These are phyloP conservation scores for Lycophotia porphyrea DNA, from an alignment of 2,888 invertebrate species.

Conservation along the genomic window DNA sequence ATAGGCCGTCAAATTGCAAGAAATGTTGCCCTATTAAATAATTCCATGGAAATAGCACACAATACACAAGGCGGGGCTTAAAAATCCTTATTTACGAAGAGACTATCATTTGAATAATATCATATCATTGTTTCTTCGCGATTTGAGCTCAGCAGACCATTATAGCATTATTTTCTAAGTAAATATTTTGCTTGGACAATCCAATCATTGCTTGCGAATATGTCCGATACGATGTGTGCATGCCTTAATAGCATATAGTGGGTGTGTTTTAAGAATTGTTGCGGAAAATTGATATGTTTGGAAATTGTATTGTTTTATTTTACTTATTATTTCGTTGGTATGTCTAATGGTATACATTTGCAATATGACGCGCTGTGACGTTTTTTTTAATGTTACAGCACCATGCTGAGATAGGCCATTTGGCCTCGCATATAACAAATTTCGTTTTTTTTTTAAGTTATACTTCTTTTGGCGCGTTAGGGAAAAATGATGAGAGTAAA, in stretches of 20 bases:
- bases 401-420: too few species aligned
- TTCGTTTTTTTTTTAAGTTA: too few species aligned
- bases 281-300: constrained; percentile 11
- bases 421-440: too few species aligned
- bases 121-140: constrained; percentile 26
- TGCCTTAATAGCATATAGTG: constrained; percentile 27
- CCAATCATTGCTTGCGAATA: constrained; percentile 44
- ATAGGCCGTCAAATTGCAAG: not conserved
- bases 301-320: not conserved
- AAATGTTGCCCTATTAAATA: not conserved
- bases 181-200: constrained; percentile 25
- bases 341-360: not conserved
- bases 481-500: too few species aligned
- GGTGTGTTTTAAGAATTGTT: constrained; percentile 28
- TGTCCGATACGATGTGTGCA: constrained; percentile 34
- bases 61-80: constrained; percentile 19
- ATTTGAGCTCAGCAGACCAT: constrained; percentile 35
- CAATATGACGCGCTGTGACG: too few species aligned
- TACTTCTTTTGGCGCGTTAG: too few species aligned
- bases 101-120: constrained; percentile 8
- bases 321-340: not conserved
- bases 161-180: constrained; percentile 16
- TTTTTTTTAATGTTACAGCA: too few species aligned
- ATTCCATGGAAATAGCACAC: not conserved
- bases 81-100: constrained; percentile 22